Evolutionary conservation across 2,113 vertebrate genomes (phyloP), one percentile per base, ranked within the genome.

Genomic region (Microcebus jonahi): DNA sequence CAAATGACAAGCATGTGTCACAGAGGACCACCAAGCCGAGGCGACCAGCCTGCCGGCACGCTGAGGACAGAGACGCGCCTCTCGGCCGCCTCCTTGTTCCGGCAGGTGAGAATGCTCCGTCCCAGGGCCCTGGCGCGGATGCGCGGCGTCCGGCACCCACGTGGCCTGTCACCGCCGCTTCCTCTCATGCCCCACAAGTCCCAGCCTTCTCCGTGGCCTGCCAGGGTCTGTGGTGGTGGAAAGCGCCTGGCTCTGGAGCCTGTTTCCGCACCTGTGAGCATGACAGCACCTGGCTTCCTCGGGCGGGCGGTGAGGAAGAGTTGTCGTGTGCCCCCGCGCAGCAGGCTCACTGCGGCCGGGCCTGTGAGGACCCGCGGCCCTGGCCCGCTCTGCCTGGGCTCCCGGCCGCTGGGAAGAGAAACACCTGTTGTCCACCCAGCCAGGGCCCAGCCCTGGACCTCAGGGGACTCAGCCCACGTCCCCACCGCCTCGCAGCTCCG

Each of bases 41-140:
- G n/a, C 39, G 6, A 0, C 27, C 34, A 23, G 88, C 17, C 79
- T 85, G 0, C 3, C 2, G 2, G 36, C 6, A 10, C 20, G 23
- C 9, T 6, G 2, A 65, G 68, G 50, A 48, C 11, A 1, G 0
- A 55, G 8, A 14, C 0, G 0, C 9, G 3, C 70, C 14, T 31
- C 9, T 18, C 12, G 18, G 17, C 17, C 7, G 4, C 45, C 45
- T 29, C 80, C 59, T 27, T 36, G 42, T 55, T 70, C 36, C 18
- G 13, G 9, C 36, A 10, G 59, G 29, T 7, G 8, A 9, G 39
- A 8, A 0, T 0, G 15, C 61, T 42, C n/a, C 57, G 13, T n/a
- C 75, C 39, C 21, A 1, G 68, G 89, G 29, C 29, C 10, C 29
- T 36, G 14, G 6, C n/a, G 7, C 1, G 14, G 8, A n/a, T n/a